Percentiles rank a stretch among this genome's conserved stretches.
These are phyloP conservation scores for Amblyteles armatorius DNA, from an alignment of 2,888 invertebrate species.

Conservation along the genomic window DNA sequence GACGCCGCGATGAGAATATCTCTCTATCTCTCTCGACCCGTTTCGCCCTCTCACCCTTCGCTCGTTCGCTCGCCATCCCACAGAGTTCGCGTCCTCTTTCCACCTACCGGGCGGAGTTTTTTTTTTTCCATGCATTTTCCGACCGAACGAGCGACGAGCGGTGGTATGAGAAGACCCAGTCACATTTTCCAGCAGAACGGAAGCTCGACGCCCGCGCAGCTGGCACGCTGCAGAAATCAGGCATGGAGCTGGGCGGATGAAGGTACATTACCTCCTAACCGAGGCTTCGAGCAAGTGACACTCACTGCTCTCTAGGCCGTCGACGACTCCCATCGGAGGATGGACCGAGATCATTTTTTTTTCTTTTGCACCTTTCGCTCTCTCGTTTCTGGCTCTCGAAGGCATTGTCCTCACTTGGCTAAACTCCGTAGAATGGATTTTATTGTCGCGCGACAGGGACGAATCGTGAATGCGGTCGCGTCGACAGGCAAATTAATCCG, in stretches of 20 bases:
- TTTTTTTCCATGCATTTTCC: slow-evolving; percentile 67
- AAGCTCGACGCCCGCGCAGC: slow-evolving; percentile 50
- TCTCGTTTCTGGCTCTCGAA: background rate
- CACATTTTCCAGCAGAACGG: slow-evolving; percentile 66
- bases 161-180: slow-evolving; percentile 55
- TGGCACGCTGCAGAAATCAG: slow-evolving; percentile 43
- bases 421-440: background rate
- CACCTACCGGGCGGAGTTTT: slow-evolving; percentile 62
- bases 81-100: slow-evolving; percentile 38
- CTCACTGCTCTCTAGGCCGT: slow-evolving; percentile 13
- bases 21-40: slow-evolving; percentile 27
- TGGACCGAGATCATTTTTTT: slow-evolving; percentile 25
- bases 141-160: slow-evolving; percentile 63
- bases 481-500: background rate
- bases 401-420: background rate
- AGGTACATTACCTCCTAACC: slow-evolving; percentile 32
- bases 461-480: background rate
- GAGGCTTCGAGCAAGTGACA: slow-evolving; percentile 27
- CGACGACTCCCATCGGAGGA: slow-evolving; percentile 30
- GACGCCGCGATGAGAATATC: slow-evolving; percentile 49
- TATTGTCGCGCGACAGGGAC: background rate
- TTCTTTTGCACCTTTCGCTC: slow-evolving; percentile 6
- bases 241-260: slow-evolving; percentile 13
- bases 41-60: slow-evolving; percentile 9
- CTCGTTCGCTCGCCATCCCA: slow-evolving; percentile 12